phyloP scores from a whole-genome alignment of 2,888 invertebrate species.

The Timema cristinae region DNA sequence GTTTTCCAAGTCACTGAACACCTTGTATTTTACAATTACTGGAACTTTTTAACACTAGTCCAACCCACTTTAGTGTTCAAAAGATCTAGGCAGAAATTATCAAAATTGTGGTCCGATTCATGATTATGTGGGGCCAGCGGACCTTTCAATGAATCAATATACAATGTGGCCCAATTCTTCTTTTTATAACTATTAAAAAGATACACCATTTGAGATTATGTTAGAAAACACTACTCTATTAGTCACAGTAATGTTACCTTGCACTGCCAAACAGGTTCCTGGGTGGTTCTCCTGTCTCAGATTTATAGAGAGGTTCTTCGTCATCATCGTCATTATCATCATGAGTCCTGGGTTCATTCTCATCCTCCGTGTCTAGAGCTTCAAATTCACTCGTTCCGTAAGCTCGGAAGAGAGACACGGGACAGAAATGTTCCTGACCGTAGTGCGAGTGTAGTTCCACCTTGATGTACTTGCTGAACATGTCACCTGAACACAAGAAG shows the following conservation, averaged over 20 bases:
- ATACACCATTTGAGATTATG: no score
- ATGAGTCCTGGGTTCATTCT: constrained; percentile 54
- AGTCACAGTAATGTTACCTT: constrained; percentile 34
- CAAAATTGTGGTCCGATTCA: no score
- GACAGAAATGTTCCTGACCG: constrained; percentile 96
- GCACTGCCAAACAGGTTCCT: constrained; percentile 81
- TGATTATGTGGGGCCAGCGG: no score
- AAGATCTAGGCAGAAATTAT: no score
- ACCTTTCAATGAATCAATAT: no score
- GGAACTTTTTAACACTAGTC: no score
- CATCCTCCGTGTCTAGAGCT: constrained; percentile 77
- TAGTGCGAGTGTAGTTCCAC: constrained; percentile 87
- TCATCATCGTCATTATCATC: constrained; percentile 37
- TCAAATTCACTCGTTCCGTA: constrained; percentile 93
- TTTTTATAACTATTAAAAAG: no score
- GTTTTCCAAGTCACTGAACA: no score
- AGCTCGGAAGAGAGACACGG: constrained; percentile 89
- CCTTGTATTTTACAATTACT: no score
- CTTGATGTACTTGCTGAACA: constrained; percentile 38
- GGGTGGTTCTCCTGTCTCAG: constrained; percentile 51
- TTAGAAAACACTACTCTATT: no score
- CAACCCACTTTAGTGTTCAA: no score
- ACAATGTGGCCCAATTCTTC: no score
- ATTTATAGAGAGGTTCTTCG: constrained; percentile 41
- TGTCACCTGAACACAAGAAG: constrained; percentile 12